phyloP scores from a whole-genome alignment of 2,888 invertebrate species.

The Ennomos erosarius region DNA sequence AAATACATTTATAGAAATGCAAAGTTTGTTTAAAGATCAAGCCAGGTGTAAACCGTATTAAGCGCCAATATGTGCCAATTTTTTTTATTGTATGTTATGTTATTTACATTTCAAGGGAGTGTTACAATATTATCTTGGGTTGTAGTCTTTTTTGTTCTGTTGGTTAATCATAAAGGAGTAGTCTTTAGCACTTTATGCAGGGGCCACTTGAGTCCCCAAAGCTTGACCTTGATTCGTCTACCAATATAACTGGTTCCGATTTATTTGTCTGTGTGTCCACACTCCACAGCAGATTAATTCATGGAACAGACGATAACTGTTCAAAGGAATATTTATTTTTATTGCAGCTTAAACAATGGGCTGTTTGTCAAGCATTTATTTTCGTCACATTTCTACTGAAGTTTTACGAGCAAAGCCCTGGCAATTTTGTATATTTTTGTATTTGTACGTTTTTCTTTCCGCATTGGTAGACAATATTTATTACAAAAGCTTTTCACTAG shows the following conservation, averaged over 20 bases:
- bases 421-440: background rate
- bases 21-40: no score
- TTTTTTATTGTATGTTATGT: no score
- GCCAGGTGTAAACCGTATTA: no score
- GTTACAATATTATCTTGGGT: no score
- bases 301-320: constrained; percentile 37
- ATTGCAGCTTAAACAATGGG: constrained; percentile 36
- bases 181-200: no score
- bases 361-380: constrained; percentile 37
- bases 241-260: constrained; percentile 37
- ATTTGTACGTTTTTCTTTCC: constrained; percentile 13
- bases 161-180: no score
- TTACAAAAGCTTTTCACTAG: no score
- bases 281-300: constrained; percentile 36
- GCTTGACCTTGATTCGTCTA: constrained; percentile 19
- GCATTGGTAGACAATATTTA: background rate
- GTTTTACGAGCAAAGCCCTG: constrained; percentile 25
- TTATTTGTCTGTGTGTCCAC: constrained; percentile 41
- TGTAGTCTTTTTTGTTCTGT: no score
- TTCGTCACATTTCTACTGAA: constrained; percentile 19
- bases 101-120: no score
- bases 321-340: constrained; percentile 31
- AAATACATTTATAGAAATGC: no score
- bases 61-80: no score
- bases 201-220: background rate